Percentiles rank a stretch among this genome's conserved stretches.
Evolutionary conservation across 2,888 invertebrate species (phyloP).

Genomic region (Tetheella fluctuosa): DNA sequence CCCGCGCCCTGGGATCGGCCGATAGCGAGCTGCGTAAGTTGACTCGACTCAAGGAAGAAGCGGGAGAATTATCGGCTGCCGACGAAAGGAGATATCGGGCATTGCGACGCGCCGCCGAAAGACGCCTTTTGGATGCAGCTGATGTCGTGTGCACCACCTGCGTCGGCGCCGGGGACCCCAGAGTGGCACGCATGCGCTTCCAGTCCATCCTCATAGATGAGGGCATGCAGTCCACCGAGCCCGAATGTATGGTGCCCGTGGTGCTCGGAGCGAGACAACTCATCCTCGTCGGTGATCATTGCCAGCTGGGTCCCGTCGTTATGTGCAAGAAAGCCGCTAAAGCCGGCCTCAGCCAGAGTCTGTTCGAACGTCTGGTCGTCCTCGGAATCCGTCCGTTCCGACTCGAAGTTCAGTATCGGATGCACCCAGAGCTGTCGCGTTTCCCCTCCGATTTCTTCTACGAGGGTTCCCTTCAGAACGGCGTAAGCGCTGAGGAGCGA

Average conservation of each 20-base stretch:
- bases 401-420: slow-evolving; percentile 98
- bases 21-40: slow-evolving; percentile 95
- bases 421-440: slow-evolving; percentile 98
- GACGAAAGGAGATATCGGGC: slow-evolving; percentile 97
- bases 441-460: slow-evolving; percentile 99
- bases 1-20: slow-evolving; percentile 96
- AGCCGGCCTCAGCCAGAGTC: slow-evolving; percentile 97
- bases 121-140: slow-evolving; percentile 95
- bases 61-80: slow-evolving; percentile 97
- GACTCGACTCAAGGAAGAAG: slow-evolving; percentile 98
- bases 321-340: slow-evolving; percentile 99
- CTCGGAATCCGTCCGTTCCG: slow-evolving; percentile 98
- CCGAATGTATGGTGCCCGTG: slow-evolving; percentile 99
- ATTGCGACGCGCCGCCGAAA: slow-evolving; percentile 95
- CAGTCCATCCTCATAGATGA: slow-evolving; percentile 98
- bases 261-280: slow-evolving; percentile 98
- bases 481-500: slow-evolving; percentile 98
- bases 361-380: slow-evolving; percentile 98
- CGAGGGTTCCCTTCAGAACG: slow-evolving; percentile 99
- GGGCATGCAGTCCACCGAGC: slow-evolving; percentile 98
- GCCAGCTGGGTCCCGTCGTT: slow-evolving; percentile 99
- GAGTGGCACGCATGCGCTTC: slow-evolving; percentile 96
- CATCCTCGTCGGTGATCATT: slow-evolving; percentile 99
- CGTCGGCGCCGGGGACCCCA: slow-evolving; percentile 98
- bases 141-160: slow-evolving; percentile 99